A percentile compares a stretch with the other conserved stretches of the same genome.
Conservation (phyloP, 2,888 invertebrate genomes). For the Anaspis maculata region DNA sequence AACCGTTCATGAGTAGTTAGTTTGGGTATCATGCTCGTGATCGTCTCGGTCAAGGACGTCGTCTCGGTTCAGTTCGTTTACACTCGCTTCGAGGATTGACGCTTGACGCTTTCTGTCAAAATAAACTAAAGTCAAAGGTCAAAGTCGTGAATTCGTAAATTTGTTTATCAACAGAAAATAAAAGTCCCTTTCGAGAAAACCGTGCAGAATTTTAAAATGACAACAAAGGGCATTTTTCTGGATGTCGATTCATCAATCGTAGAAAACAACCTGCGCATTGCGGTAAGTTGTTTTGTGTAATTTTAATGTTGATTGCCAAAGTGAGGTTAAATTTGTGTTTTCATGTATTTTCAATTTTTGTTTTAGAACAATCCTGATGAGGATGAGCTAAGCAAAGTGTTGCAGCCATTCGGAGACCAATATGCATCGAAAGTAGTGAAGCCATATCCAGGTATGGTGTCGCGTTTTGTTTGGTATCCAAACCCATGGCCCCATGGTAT, state of each 20-base stretch:
- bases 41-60: too few relatives aligned
- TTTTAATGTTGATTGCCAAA: conserved; percentile 9
- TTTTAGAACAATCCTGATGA: conserved; percentile 48
- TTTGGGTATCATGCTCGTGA: too few relatives aligned
- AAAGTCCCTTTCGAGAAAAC: too few relatives aligned
- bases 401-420: conserved; percentile 30
- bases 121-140: too few relatives aligned
- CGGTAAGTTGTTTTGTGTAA: conserved; percentile 26
- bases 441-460: conserved; percentile 57
- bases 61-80: too few relatives aligned
- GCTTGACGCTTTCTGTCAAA: too few relatives aligned
- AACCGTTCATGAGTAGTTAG: too few relatives aligned
- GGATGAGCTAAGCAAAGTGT: conserved; percentile 52
- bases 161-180: too few relatives aligned
- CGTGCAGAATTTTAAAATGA: conserved; percentile 1
- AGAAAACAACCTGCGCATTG: conserved; percentile 35
- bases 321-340: background rate
- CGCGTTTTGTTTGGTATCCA: too few relatives aligned
- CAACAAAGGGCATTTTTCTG: conserved; percentile 25
- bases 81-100: too few relatives aligned
- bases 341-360: conserved; percentile 5
- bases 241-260: conserved; percentile 39
- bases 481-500: too few relatives aligned
- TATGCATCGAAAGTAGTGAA: conserved; percentile 55
- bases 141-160: too few relatives aligned